Percentiles rank a stretch among this genome's conserved stretches.
These are phyloP conservation scores for Penaeus japonicus DNA, from an alignment of 1,140 invertebrate species.

Conservation along the genomic window DNA sequence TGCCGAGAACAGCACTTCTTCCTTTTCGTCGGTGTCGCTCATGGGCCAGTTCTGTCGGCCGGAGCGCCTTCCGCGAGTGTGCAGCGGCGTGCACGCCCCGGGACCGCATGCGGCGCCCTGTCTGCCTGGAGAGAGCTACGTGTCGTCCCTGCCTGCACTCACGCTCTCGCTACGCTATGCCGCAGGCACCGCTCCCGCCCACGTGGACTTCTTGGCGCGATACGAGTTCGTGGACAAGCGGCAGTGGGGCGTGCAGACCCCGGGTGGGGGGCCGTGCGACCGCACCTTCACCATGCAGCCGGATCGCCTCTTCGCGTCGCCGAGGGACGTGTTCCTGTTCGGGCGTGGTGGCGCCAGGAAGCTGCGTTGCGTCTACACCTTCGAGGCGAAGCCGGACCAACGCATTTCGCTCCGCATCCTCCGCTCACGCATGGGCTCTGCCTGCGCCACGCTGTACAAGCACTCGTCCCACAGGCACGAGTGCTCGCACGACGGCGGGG, in stretches of 20 bases:
- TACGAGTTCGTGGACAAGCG: constrained; percentile 86
- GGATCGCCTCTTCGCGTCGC: constrained; percentile 71
- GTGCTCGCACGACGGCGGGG: constrained; percentile 49
- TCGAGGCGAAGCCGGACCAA: constrained; percentile 74
- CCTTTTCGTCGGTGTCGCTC: constrained; percentile 71
- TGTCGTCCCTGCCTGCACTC: constrained; percentile 75
- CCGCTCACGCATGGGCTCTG: constrained; percentile 46
- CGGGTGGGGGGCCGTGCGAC: constrained; percentile 51
- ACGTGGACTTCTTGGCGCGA: constrained; percentile 77
- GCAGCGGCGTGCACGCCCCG: constrained; percentile 62
- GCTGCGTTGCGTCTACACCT: constrained; percentile 77
- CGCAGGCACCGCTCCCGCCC: constrained; percentile 81
- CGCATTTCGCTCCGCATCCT: constrained; percentile 60
- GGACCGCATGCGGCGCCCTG: constrained; percentile 78
- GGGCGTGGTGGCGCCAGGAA: constrained; percentile 79
- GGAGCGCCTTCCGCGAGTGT: constrained; percentile 56
- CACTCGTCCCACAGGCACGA: constrained; percentile 50
- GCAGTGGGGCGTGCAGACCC: constrained; percentile 73
- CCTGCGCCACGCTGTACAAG: constrained; percentile 52
- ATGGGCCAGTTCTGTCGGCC: constrained; percentile 63
- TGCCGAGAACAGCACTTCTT: neutral
- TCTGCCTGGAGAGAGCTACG: constrained; percentile 78
- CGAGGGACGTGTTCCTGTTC: constrained; percentile 81
- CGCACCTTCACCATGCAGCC: constrained; percentile 52
- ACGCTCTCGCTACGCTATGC: constrained; percentile 79